These are phyloP conservation scores for Drosophila eugracilis DNA, from an alignment of 1,140 invertebrate genomes.

Conservation along the genomic window DNA sequence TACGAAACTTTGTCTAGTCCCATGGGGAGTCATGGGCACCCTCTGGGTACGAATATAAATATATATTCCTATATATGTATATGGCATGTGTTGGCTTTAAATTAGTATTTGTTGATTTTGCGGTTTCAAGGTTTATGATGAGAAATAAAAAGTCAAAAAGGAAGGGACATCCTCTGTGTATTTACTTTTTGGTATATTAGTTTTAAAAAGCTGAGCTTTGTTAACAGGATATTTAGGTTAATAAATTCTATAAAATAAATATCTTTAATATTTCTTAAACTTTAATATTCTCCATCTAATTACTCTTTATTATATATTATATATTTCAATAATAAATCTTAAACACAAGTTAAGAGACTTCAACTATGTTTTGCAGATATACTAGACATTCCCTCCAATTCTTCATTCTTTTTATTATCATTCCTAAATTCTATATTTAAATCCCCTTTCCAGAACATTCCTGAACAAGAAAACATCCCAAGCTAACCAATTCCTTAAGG, in stretches of 20 bases:
- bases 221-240: neutral
- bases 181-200: too few relatives aligned
- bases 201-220: neutral
- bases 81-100: constrained; percentile 34
- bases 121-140: constrained; percentile 4
- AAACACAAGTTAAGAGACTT: too few relatives aligned
- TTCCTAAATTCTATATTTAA: neutral
- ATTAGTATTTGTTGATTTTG: constrained; percentile 58
- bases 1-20: constrained; percentile 39
- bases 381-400: too few relatives aligned
- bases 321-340: too few relatives aligned
- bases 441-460: neutral
- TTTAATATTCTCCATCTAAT: too few relatives aligned
- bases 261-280: too few relatives aligned
- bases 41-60: constrained; percentile 2
- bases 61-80: too few relatives aligned
- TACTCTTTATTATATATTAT: too few relatives aligned
- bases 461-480: neutral
- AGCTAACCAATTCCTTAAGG: constrained; percentile 15
- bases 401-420: neutral
- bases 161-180: neutral
- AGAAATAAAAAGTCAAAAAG: neutral
- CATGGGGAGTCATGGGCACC: constrained; percentile 11
- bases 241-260: too few relatives aligned
- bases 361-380: too few relatives aligned